These are phyloP conservation scores for Saccopteryx bilineata DNA, from an alignment of 2,113 vertebrate genomes.

Conservation along the genomic window DNA sequence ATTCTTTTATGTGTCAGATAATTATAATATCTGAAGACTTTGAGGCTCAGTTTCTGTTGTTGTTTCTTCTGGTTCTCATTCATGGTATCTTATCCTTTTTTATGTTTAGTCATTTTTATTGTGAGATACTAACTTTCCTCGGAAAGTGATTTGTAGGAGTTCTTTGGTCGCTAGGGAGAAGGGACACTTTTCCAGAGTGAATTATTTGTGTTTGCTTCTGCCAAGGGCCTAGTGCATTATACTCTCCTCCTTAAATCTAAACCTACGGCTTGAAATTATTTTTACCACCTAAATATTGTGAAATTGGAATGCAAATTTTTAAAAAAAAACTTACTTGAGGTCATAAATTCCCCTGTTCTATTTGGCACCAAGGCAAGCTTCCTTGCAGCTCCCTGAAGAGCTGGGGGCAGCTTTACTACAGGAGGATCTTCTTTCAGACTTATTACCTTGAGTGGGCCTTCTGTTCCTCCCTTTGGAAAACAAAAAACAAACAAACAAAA, in stretches of 20 bases:
- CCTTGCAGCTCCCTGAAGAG: neutral
- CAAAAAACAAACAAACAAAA: neutral
- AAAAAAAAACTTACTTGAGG: neutral
- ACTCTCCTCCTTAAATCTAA: neutral
- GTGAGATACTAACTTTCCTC: neutral
- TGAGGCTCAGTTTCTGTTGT: neutral
- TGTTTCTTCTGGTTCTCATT: constrained; percentile 40
- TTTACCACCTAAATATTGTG: neutral
- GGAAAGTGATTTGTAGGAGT: neutral
- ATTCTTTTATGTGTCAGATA: constrained; percentile 20
- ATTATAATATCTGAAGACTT: neutral
- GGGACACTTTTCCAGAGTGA: neutral
- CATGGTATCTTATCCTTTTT: neutral
- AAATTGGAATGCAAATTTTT: neutral
- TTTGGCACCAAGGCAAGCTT: neutral
- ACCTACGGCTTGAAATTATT: neutral
- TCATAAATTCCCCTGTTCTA: neutral
- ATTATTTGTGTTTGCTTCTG: constrained; percentile 11
- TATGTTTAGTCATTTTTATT: neutral
- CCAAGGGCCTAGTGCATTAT: neutral
- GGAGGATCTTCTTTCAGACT: neutral
- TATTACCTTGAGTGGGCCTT: neutral
- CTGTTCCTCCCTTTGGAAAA: neutral
- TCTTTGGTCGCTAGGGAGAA: neutral
- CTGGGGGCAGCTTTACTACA: neutral